Conservation (phyloP, 2,113 vertebrate genomes). For the Quiscalus mexicanus region DNA sequence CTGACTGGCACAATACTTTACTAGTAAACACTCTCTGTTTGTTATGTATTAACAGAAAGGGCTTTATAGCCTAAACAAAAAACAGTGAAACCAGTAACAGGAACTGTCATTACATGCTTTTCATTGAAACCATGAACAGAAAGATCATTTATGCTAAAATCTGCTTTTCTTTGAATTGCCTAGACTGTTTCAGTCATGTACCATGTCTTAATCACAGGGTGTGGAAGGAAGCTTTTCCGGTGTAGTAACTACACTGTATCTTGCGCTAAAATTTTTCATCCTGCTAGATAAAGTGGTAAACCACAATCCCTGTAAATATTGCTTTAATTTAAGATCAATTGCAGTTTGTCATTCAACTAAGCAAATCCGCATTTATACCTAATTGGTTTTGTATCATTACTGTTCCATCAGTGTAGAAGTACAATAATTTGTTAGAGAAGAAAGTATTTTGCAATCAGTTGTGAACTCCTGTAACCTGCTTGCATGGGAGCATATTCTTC, state of each 20-base stretch:
- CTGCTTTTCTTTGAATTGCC: constrained; percentile 5
- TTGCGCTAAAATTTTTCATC: constrained; percentile 48
- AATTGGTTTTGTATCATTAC: neutral
- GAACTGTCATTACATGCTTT: constrained; percentile 15
- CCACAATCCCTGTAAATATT: neutral
- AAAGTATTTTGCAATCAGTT: neutral
- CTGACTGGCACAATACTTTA: constrained; percentile 6
- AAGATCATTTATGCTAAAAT: constrained; percentile 9
- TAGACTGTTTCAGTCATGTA: constrained; percentile 33
- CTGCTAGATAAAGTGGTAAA: constrained; percentile 2
- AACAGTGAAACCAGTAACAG: constrained; percentile 20
- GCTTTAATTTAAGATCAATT: constrained; percentile 31
- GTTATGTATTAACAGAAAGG: constrained; percentile 50
- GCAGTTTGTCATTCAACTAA: constrained; percentile 51
- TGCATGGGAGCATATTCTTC: constrained; percentile 26
- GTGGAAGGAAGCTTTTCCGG: constrained; percentile 11
- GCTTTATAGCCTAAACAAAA: constrained; percentile 51
- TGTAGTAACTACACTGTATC: constrained; percentile 53
- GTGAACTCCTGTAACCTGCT: neutral
- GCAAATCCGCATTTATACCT: constrained; percentile 41
- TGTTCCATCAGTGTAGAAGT: neutral
- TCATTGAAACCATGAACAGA: constrained; percentile 26
- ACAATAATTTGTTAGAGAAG: neutral
- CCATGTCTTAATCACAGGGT: constrained; percentile 14
- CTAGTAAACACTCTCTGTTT: constrained; percentile 31